Evolutionary conservation across 2,888 invertebrate species (phyloP), one percentile per base, ranked within the genome.

Genomic region (Calephelis perditalis): DNA sequence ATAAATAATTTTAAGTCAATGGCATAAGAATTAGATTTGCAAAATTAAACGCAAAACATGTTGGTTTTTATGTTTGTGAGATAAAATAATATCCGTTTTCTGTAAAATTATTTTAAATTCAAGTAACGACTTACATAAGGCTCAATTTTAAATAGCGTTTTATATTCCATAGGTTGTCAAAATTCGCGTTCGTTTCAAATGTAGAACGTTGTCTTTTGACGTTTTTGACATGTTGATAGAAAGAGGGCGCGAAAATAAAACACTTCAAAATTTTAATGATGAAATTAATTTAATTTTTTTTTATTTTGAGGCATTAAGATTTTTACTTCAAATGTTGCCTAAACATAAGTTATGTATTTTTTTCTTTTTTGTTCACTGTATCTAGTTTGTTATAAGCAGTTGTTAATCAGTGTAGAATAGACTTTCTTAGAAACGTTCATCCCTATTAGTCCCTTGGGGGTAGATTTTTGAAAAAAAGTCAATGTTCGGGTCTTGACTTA

Each of bases 161-260:
- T 40, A 11, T n/a, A 26, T 11, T 57, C 15, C 49, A 3, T 47
- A 52, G 58, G 58, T 52, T 58, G 62, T 70, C 73, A 35, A 64
- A 68, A 71, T 64, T 68, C 63, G 65, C 67, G 63, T 70, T 71
- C 68, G 67, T 76, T 78, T 71, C 69, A 73, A 73, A 76, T 79
- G 69, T 70, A 68, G 72, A 73, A 71, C 71, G 73, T 70, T 72
- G 70, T 71, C 65, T 72, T 40, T 73, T 82, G 81, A 78, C 79
- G 72, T 73, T 78, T 79, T 70, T 81, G 81, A 82, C 82, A 76
- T 72, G 61, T 52, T 52, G 52, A 52, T 52, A 52, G 52, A 26
- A 46, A 44, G 60, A 66, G 71, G 71, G 69, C 67, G 69, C 62
- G 64, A 68, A 69, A 70, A 67, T 68, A 11, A 68, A 66, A 64